Percentiles rank a stretch among this genome's conserved stretches.
Conservation (phyloP, 37 sponge, comb jelly and placozoan genomes). For the Cladorhizidae sp. region DNA sequence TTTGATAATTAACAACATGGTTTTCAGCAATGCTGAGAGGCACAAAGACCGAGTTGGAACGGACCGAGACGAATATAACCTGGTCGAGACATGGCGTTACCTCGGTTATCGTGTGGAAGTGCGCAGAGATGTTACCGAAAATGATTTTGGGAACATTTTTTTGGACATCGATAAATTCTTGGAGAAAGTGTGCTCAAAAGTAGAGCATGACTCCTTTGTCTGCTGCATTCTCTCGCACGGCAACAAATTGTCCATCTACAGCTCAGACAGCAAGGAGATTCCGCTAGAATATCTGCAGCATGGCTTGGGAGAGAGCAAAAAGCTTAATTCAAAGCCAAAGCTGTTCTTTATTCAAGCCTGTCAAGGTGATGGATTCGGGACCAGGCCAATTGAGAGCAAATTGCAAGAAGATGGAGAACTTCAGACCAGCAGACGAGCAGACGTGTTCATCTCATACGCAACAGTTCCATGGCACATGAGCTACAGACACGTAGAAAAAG, state of each 20-base stretch:
- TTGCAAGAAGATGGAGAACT: slow-evolving; percentile 30
- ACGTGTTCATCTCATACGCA: slow-evolving; percentile 60
- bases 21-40: slow-evolving; percentile 20
- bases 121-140: slow-evolving; percentile 7
- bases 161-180: slow-evolving; percentile 37
- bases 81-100: slow-evolving; percentile 25
- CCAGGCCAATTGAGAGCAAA: no score
- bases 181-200: neutral
- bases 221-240: slow-evolving; percentile 92
- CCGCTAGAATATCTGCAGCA: slow-evolving; percentile 36
- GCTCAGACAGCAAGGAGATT: slow-evolving; percentile 68
- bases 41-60: slow-evolving; percentile 22
- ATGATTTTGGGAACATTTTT: slow-evolving; percentile 24
- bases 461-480: slow-evolving; percentile 29
- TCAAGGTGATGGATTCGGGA: slow-evolving; percentile 43
- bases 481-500: slow-evolving; percentile 44
- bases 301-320: slow-evolving; percentile 26
- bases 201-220: slow-evolving; percentile 73
- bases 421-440: no score
- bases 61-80: slow-evolving; percentile 39
- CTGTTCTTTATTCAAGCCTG: slow-evolving; percentile 93
- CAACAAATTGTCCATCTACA: slow-evolving; percentile 54
- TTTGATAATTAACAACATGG: slow-evolving; percentile 75
- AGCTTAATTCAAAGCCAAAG: slow-evolving; percentile 77
- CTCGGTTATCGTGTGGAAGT: slow-evolving; percentile 58